These are phyloP conservation scores for Megatriorchis doriae DNA, from an alignment of 2,113 vertebrate species.

Conservation along the genomic window DNA sequence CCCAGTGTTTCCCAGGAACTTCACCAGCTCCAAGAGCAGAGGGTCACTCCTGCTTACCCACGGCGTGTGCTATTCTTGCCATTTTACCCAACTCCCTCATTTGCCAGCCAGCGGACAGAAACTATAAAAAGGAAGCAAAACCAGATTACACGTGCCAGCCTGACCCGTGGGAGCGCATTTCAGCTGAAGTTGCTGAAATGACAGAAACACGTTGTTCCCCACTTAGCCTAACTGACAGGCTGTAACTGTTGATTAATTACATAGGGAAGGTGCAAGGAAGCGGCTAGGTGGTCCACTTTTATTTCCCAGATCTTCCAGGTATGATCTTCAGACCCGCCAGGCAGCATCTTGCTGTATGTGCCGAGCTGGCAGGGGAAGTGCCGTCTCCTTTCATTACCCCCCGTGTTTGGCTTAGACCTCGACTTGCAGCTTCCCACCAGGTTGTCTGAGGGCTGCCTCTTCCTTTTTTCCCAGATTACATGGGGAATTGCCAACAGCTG, in stretches of 20 bases:
- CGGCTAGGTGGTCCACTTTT: background rate
- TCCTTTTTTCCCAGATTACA: background rate
- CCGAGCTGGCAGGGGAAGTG: rapidly evolving
- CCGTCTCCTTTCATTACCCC: background rate
- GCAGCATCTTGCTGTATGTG: background rate
- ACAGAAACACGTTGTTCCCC: background rate
- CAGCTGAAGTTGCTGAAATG: background rate
- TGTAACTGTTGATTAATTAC: background rate
- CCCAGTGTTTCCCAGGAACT: background rate
- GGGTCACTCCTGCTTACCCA: background rate
- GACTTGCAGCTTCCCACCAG: background rate
- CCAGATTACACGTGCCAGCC: background rate
- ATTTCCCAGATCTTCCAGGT: background rate
- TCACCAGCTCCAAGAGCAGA: background rate
- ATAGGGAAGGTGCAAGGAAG: background rate
- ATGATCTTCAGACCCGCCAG: rapidly evolving
- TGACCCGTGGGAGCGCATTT: background rate
- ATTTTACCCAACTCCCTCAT: background rate
- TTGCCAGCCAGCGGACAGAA: background rate
- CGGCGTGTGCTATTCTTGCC: rapidly evolving
- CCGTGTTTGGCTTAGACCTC: rapidly evolving
- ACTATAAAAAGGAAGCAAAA: background rate
- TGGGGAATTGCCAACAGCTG: background rate
- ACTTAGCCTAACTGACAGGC: background rate
- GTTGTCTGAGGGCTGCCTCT: background rate